Evolutionary conservation across 2,113 vertebrate species (phyloP).

Genomic region (Nymphicus hollandicus): DNA sequence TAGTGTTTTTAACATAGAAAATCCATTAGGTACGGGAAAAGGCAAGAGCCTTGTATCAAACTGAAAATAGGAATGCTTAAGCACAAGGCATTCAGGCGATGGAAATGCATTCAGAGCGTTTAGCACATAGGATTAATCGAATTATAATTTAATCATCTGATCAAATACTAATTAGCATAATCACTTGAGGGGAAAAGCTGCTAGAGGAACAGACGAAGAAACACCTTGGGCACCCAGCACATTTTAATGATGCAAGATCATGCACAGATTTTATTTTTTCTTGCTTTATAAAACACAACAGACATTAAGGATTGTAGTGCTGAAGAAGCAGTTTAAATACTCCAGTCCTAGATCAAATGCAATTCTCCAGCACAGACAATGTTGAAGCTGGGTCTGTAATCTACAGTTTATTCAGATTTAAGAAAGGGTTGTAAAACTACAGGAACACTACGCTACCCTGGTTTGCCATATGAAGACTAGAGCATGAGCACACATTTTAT

Average conservation of each 20-base stretch:
- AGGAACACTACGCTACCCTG: not conserved
- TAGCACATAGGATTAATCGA: constrained; percentile 84
- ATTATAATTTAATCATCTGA: constrained; percentile 95
- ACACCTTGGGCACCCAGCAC: constrained; percentile 74
- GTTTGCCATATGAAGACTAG: not conserved
- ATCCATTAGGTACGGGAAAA: not conserved
- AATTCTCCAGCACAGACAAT: not conserved
- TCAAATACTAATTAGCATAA: constrained; percentile 94
- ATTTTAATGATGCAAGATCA: constrained; percentile 51
- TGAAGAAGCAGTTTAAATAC: not conserved
- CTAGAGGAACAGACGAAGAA: constrained; percentile 78
- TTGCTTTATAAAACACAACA: not conserved
- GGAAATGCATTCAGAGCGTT: constrained; percentile 83
- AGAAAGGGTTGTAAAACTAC: not conserved
- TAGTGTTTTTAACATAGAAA: not conserved
- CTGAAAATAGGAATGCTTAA: constrained; percentile 35
- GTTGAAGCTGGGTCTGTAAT: not conserved
- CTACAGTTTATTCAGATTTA: not conserved
- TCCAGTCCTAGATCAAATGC: not conserved
- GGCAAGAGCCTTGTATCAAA: not conserved
- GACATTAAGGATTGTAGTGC: not conserved
- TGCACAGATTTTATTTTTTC: not conserved
- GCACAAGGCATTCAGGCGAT: constrained; percentile 72
- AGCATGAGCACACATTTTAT: not conserved
- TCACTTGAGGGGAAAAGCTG: constrained; percentile 85